Evolutionary conservation across 2,888 invertebrate species (phyloP).

Genomic region (Eueremaeus valkanovi): DNA sequence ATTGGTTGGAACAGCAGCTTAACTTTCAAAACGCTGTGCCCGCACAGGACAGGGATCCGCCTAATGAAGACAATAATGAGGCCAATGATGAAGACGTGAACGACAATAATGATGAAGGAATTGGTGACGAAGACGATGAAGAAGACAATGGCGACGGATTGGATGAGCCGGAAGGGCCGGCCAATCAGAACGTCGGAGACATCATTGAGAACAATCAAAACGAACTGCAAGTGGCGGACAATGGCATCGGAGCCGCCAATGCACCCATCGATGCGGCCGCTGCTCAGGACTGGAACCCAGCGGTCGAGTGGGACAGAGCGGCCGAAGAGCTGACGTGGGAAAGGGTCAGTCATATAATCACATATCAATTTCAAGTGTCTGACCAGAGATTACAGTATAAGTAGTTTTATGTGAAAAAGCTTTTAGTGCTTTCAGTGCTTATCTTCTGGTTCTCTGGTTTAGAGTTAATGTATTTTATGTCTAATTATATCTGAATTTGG

Average conservation of each 20-base stretch:
- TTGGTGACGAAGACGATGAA: conserved; percentile 48
- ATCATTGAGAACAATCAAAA: conserved; percentile 41
- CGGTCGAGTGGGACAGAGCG: conserved; percentile 94
- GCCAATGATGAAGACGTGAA: conserved; percentile 44
- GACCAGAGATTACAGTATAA: too few relatives aligned
- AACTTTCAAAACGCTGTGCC: conserved; percentile 39
- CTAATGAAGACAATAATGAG: conserved; percentile 7
- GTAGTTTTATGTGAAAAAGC: too few relatives aligned
- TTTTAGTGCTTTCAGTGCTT: too few relatives aligned
- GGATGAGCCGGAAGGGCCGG: conserved; percentile 48
- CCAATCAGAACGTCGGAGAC: conserved; percentile 52
- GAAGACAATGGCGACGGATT: conserved; percentile 47
- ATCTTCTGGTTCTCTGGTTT: too few relatives aligned
- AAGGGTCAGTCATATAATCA: conserved; percentile 50
- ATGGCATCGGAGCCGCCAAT: conserved; percentile 34
- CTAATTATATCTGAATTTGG: background rate
- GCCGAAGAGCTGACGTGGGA: conserved; percentile 99
- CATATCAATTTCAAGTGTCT: background rate
- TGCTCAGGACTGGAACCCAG: conserved; percentile 71
- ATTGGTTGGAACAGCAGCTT: conserved; percentile 73
- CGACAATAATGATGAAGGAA: conserved; percentile 47
- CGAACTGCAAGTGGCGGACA: conserved; percentile 24
- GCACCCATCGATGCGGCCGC: conserved; percentile 41
- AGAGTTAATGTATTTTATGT: too few relatives aligned
- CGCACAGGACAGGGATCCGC: conserved; percentile 41